Percentiles rank a stretch among this genome's conserved stretches.
phyloP scores from a whole-genome alignment of 2,888 invertebrate species.

The Dasypolia templi region DNA sequence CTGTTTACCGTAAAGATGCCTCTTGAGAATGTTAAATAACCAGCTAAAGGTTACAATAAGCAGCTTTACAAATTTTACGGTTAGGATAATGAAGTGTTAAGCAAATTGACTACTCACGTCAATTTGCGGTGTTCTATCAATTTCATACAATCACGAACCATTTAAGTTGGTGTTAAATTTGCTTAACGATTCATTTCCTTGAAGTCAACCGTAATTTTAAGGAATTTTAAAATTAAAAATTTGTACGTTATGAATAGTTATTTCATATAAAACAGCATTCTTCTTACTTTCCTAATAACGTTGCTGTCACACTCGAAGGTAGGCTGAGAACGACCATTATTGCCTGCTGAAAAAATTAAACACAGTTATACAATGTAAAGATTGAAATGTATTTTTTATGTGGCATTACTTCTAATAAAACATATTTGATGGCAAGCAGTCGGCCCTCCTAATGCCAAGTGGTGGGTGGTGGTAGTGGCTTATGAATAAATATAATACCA shows the following conservation, averaged over 20 bases:
- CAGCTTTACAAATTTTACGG: background rate
- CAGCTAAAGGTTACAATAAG: background rate
- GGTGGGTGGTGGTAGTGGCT: too few species aligned
- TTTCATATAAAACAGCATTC: too few species aligned
- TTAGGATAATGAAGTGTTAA: background rate
- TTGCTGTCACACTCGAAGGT: conserved; percentile 45
- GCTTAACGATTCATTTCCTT: background rate
- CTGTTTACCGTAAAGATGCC: background rate
- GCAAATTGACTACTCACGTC: background rate
- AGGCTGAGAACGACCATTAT: rapidly evolving
- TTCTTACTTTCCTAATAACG: conserved; percentile 42
- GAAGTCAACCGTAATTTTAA: background rate
- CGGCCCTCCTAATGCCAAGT: background rate
- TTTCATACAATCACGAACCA: too few species aligned
- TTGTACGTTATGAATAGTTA: background rate
- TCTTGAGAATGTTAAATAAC: background rate
- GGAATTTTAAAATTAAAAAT: background rate
- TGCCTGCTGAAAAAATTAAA: background rate
- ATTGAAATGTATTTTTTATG: background rate
- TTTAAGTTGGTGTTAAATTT: background rate
- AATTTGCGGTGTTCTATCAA: background rate
- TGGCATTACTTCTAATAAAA: background rate
- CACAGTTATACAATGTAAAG: background rate
- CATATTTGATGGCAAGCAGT: background rate
- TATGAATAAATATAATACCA: too few species aligned